Evolutionary conservation across 2,113 vertebrate genomes (phyloP), one percentile per base, ranked within the genome.

Genomic region (Blennius ocellaris): DNA sequence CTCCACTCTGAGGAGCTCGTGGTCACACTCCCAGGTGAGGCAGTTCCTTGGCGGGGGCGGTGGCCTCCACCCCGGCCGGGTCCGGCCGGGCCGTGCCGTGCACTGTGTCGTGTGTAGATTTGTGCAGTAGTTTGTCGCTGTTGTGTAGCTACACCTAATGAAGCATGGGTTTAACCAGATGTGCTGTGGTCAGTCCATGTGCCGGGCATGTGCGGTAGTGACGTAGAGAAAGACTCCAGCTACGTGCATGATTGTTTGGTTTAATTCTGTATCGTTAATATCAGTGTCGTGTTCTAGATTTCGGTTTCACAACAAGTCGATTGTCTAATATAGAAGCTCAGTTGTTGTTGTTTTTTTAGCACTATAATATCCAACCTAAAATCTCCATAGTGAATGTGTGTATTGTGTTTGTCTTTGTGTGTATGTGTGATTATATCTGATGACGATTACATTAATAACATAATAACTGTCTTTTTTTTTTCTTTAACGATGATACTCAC

Each of bases 21-120:
- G 95, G 94, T 98, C 90, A 96, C 90, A 85, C 94, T 96, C 90
- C 96, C 96, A 97, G 96, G 96, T 97, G 97, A 97, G 97, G 95
- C 92, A 87, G 76, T 66, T 83, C 73, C 52, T 53, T 4, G 21
- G 21, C 21, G 21, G 44, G 44, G 55, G 54, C 11, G 41, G 39
- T 63, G 15, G 74, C 73, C 78, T 82, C 78, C 67, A 52, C 80
- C 79, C 8, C 14, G 66, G 67, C 61, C 76, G 63, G 64, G 45
- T 69, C 11, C 55, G 61, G 55, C 47, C 58, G 39, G 17, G 15
- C n/a, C n/a, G n/a, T n/a, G 80, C 63, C 17, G 70, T 69, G 69
- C 61, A 53, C 54, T 37, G 71, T 80, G 59, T 48, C 21, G 11
- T 75, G 43, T 85, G 67, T 67, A 57, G 59, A 53, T 10, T 10